Percentiles rank a stretch among this genome's conserved stretches.
phyloP scores from a whole-genome alignment of 2,888 invertebrate genomes.

The Antheraea assamensis region DNA sequence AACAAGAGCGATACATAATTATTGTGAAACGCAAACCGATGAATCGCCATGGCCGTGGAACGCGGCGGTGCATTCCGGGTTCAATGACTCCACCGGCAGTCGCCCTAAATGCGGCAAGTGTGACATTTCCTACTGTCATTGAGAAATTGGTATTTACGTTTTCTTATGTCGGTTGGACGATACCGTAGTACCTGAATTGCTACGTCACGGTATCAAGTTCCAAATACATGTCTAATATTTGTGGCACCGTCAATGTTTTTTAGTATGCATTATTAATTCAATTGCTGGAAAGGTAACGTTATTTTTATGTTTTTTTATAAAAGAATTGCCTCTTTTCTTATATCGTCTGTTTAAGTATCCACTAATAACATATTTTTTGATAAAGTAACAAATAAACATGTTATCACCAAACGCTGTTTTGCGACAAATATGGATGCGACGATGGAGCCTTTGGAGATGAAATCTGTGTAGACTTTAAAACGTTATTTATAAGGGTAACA shows the following conservation, averaged over 20 bases:
- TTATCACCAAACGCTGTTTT: no score
- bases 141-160: conserved; percentile 8
- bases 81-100: conserved; percentile 30
- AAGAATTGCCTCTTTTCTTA: background rate
- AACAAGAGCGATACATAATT: background rate
- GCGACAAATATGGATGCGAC: background rate
- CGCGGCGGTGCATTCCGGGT: conserved; percentile 33
- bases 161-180: background rate
- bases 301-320: no score
- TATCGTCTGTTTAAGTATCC: background rate
- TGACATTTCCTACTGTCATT: conserved; percentile 17
- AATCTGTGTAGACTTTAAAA: background rate
- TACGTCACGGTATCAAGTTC: background rate
- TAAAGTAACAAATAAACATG: background rate
- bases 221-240: background rate
- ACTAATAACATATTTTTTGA: no score
- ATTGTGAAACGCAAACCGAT: conserved; percentile 26
- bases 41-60: conserved; percentile 35
- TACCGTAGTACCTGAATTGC: background rate
- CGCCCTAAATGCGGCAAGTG: conserved; percentile 24
- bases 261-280: background rate
- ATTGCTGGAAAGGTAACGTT: background rate
- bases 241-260: background rate
- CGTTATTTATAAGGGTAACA: no score
- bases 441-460: background rate